Base-by-base conservation (phyloP, 2,113 vertebrate species). In the Rousettus leschenaultii region DNA sequence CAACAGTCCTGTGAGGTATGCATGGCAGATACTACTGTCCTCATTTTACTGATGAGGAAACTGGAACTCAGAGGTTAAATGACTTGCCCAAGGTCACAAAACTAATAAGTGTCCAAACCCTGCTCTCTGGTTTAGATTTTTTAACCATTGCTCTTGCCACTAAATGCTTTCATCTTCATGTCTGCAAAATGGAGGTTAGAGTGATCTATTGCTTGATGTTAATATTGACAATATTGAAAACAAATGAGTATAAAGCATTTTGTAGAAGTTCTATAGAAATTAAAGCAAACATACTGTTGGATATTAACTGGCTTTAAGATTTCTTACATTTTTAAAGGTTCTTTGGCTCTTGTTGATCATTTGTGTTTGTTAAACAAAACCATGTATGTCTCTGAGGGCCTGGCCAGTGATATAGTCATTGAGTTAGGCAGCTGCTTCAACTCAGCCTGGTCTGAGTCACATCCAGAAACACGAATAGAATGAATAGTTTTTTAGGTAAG, bases 21-120 rank as follows among this genome's bases (percentile, higher is more conserved):
- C 92, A 95, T 92, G 94, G 53, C 90, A 93, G 84, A 94, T 96
- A 88, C 43, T 96, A 85, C 26, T 96, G 38, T 93, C 96, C 96
- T 93, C 74, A 95, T 96, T 96, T 95, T 89, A 93, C 71, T 94
- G 59, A 97, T 92, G 92, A 95, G 94, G 94, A 90, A 95, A 90
- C 94, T 2, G 33, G 89, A 95, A 94, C 59, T 78, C 75, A 86
- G 94, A 95, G 93, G 94, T 97, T 96, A 84, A 95, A 74, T 96
- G 82, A 96, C 95, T 97, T 97, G 93, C 71, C 89, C 82, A 97
- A 94, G 91, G 80, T 93, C 91, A 97, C 91, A 97, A 89, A 97
- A 96, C 71, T 92, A 84, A 61, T 94, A 95, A 93, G 89, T 93
- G 55, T 93, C 83, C 35, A 84, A 74, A 80, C 35, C 16, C 28